These are phyloP conservation scores for Malurus cyaneus DNA, from an alignment of 2,113 vertebrate genomes.

Conservation along the genomic window DNA sequence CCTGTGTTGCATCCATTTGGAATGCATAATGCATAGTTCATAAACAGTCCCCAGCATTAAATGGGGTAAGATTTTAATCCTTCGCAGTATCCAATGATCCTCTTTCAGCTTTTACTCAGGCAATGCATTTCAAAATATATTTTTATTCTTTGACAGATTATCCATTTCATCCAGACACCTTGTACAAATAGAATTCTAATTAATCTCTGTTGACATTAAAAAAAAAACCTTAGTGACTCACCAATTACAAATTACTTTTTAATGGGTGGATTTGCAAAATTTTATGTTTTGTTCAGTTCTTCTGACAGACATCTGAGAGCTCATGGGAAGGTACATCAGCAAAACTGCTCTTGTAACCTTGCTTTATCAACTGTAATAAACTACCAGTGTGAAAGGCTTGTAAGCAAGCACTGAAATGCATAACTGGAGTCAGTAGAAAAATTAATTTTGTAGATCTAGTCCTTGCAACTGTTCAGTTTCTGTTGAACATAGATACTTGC, in stretches of 20 bases:
- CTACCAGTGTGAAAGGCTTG: not conserved
- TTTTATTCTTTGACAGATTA: not conserved
- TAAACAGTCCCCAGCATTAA: not conserved
- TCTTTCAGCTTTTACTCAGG: not conserved
- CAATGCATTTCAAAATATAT: not conserved
- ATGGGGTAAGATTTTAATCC: not conserved
- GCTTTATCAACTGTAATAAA: not conserved
- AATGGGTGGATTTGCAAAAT: not conserved
- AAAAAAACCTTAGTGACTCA: not conserved
- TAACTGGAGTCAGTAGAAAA: not conserved
- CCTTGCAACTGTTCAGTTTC: not conserved
- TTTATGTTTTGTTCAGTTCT: not conserved
- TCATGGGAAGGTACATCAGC: not conserved
- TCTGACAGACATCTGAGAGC: not conserved
- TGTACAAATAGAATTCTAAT: not conserved
- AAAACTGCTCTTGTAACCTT: not conserved
- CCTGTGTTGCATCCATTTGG: not conserved
- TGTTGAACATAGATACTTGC: not conserved
- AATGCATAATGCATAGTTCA: not conserved
- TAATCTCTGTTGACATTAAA: not conserved
- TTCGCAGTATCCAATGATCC: not conserved
- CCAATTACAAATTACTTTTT: not conserved
- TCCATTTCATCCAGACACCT: not conserved
- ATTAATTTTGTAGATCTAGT: not conserved
- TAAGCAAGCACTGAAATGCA: not conserved